Base-by-base conservation (phyloP, 1,140 invertebrate species). In the Bombus confusus region DNA sequence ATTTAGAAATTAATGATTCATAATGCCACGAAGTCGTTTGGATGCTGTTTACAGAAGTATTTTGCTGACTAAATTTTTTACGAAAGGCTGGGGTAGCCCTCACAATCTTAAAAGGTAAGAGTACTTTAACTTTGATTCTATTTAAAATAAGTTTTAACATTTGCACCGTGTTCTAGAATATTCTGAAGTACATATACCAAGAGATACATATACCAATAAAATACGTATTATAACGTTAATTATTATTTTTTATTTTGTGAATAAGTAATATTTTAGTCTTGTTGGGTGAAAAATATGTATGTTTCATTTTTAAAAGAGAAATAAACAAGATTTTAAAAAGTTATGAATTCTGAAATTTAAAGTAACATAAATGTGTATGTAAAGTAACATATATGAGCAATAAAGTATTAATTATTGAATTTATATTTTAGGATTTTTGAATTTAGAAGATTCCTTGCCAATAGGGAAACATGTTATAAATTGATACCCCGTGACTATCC, bases 31-130 rank as follows among this genome's bases (percentile, higher is more conserved):
- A 25, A 98, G 97, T 93, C 96, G 96, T 91, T 95, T 99, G 89
- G 99, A 99, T 95, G 97, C 98, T 75, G 96, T 99, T 75, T 99
- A 99, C 94, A 96, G 99, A 91, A 97, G 97, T 93, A 96, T 99
- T 92, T 95, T 99, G 39, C 95, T 99, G 64, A 98, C 98, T 2
- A 98, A 98, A 94, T 99, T 99, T 94, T 99, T 99, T 93, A 98
- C 97, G 1, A 98, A 98, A 96, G 99, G 99, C 88, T 99, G 99
- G 99, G 99, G 99, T 13, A 97, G 98, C 90, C 98, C 99, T 13
- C 97, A 99, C 91, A 97, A 98, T 95, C 96, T 99, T 59, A 97
- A 97, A 95, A 97, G 97, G 98, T 99, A 96, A 90, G 72, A n/a
- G 3, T 18, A 25, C 0, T 13, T 25, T 78, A 83, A 79, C 68